These are phyloP conservation scores for Avahi laniger DNA, from an alignment of 2,797 vertebrate species.

Conservation along the genomic window DNA sequence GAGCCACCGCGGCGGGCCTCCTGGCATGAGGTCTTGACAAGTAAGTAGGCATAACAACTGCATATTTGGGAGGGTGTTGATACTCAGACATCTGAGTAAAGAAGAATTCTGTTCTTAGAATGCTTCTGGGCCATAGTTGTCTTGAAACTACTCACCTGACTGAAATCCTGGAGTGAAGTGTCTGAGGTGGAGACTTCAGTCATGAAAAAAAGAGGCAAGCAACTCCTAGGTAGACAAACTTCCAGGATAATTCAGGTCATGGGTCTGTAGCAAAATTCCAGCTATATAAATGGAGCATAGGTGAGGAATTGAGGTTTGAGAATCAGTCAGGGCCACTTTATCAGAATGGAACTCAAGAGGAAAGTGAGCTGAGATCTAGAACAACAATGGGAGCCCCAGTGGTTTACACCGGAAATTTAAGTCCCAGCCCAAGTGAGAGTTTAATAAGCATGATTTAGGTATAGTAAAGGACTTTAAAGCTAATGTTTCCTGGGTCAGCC, in stretches of 20 bases:
- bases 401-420: not conserved
- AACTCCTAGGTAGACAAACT: not conserved
- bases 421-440: not conserved
- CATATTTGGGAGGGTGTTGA: not conserved
- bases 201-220: not conserved
- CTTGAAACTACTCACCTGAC: not conserved
- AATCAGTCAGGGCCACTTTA: not conserved
- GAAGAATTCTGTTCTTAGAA: not conserved
- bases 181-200: not conserved
- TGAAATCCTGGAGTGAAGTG: not conserved
- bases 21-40: not conserved
- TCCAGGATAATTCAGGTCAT: not conserved
- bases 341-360: not conserved
- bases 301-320: not conserved
- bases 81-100: not conserved
- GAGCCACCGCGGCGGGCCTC: too few species aligned
- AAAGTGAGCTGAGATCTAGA: not conserved
- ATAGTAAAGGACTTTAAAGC: not conserved
- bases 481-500: not conserved
- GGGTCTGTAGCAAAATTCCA: not conserved
- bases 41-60: not conserved
- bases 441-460: not conserved
- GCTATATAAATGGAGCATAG: not conserved
- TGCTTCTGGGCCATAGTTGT: not conserved
- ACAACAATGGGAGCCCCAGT: not conserved